Base-by-base conservation (phyloP, 2,113 vertebrate genomes). In the Carassius auratus region DNA sequence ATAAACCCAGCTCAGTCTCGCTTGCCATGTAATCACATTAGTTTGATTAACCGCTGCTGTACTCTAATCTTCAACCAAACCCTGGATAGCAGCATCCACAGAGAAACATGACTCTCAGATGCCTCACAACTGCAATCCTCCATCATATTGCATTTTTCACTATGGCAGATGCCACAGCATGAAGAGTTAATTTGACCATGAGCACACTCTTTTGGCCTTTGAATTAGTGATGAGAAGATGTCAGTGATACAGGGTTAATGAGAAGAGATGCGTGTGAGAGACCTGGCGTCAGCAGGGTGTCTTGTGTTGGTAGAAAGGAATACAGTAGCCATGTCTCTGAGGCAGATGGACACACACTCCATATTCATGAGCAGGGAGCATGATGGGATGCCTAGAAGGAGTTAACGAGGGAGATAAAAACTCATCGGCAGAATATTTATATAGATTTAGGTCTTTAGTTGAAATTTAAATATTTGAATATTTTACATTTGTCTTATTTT, bases 301-400 rank as follows among this genome's bases (percentile, higher is more conserved):
- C 55, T 68, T 64, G 59, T 77, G 78, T 85, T 42, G 26, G 55
- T 7, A 59, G 83, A 85, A 78, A 57, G 64, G 71, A 77, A 48
- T 81, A 23, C 6, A 75, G 50, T 48, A 76, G 77, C 68, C 52
- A 71, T 78, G 80, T 81, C 81, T 88, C 52, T 86, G 50, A 71
- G 52, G 57, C 87, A 89, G 85, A 86, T 89, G 85, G 87, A 74
- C 14, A 62, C 52, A 55, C 36, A 73, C 73, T 89, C 74, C 73
- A 86, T 89, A 89, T 89, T 86, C 78, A 86, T 89, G 45, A 86
- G 81, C 21, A 81, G 69, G 23, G 7, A 57, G 81, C 78, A 79
- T 77, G 23, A 74, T 83, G 77, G 61, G 77, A 76, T 26, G 66
- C 15, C 26, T 59, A 8, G 8, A 17, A 26, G 8, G 13, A 80